These are phyloP conservation scores for Athrips mouffetella DNA, from an alignment of 2,888 invertebrate species.

Conservation along the genomic window DNA sequence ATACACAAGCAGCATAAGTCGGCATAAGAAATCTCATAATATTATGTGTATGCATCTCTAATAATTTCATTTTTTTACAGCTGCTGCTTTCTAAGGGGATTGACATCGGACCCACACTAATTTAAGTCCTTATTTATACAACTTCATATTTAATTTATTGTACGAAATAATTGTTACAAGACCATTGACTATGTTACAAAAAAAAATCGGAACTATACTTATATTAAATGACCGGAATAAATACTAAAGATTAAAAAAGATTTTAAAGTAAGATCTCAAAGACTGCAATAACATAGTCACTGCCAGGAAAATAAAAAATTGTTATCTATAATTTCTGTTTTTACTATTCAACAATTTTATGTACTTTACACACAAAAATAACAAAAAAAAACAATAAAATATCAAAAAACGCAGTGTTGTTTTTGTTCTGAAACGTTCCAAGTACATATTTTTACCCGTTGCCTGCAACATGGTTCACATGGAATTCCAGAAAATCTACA, in stretches of 20 bases:
- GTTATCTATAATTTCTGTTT: constrained; percentile 57
- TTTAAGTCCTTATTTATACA: constrained; percentile 47
- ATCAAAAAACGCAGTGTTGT: constrained; percentile 36
- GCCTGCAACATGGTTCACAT: too few species aligned
- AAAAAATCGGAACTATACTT: constrained; percentile 34
- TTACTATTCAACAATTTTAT: constrained; percentile 67
- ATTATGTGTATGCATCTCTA: too few species aligned
- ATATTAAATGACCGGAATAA: constrained; percentile 26
- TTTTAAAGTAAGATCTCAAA: constrained; percentile 52
- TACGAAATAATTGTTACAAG: constrained; percentile 38
- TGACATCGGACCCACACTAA: constrained; percentile 49
- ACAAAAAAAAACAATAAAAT: constrained; percentile 63
- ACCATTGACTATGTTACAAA: constrained; percentile 66
- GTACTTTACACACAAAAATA: constrained; percentile 56
- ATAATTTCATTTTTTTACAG: constrained; percentile 58
- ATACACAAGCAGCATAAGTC: too few species aligned
- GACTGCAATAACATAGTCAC: constrained; percentile 75
- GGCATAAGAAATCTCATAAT: too few species aligned
- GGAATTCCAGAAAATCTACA: too few species aligned
- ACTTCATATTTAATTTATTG: constrained; percentile 47
- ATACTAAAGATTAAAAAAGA: background rate
- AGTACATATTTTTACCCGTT: background rate
- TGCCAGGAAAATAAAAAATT: constrained; percentile 59
- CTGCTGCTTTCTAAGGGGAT: constrained; percentile 70
- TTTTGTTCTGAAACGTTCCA: constrained; percentile 22